Percentiles rank a stretch among this genome's conserved stretches.
Conservation (phyloP, 2,888 invertebrate species). For the Elegia similella region DNA sequence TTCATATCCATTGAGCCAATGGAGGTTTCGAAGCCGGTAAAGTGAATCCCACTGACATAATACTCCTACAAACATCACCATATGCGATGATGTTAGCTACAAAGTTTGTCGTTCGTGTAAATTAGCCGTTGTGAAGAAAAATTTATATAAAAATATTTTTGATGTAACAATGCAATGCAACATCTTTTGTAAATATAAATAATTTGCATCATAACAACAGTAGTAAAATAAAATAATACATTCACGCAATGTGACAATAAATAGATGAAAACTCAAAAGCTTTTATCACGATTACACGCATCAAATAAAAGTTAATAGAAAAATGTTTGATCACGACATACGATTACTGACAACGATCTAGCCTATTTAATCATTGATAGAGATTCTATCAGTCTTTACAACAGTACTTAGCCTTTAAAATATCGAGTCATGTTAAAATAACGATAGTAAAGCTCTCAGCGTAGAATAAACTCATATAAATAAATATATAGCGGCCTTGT, state of each 20-base stretch:
- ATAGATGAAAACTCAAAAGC: background rate
- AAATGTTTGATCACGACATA: background rate
- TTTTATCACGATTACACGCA: background rate
- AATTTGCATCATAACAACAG: constrained; percentile 1
- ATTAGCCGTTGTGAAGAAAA: background rate
- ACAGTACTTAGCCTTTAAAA: constrained; percentile 16
- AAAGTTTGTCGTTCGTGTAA: background rate
- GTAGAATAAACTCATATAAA: constrained; percentile 9
- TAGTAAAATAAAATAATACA: background rate
- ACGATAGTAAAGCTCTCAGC: constrained; percentile 13
- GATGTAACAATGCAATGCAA: background rate
- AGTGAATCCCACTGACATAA: too few relatives aligned
- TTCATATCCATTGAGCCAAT: too few relatives aligned
- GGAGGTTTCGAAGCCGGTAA: too few relatives aligned
- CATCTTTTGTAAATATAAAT: constrained; percentile 7
- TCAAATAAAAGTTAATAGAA: background rate
- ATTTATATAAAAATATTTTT: background rate
- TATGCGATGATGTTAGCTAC: background rate
- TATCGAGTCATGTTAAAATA: constrained; percentile 7
- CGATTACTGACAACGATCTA: constrained; percentile 11
- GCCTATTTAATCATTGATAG: constrained; percentile 10
- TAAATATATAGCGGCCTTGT: constrained; percentile 1
- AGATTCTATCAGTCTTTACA: constrained; percentile 17
- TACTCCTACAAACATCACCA: background rate
- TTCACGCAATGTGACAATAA: constrained; percentile 2